phyloP scores from a whole-genome alignment of 2,888 invertebrate species.

The Allygus modestus region DNA sequence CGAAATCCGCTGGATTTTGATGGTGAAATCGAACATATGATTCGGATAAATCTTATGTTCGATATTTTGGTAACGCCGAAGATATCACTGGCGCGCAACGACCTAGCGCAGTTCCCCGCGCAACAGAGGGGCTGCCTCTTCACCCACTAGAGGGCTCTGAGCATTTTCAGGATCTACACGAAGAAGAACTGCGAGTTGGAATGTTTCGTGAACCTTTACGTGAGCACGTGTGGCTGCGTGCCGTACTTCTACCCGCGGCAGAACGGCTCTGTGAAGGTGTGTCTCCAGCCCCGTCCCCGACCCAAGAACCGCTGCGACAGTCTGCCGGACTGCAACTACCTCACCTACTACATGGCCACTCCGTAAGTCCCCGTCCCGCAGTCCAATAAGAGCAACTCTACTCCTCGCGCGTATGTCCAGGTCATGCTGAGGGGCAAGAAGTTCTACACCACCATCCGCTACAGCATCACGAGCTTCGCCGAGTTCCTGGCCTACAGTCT shows the following conservation, averaged over 20 bases:
- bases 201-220: background rate
- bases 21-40: background rate
- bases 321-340: background rate
- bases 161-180: background rate
- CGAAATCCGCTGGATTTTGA: background rate
- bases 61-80: background rate
- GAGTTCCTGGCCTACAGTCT: conserved; percentile 12
- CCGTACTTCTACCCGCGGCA: background rate
- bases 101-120: background rate
- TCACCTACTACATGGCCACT: background rate
- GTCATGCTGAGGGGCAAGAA: background rate
- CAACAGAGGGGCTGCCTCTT: background rate
- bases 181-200: background rate
- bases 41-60: background rate
- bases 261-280: background rate
- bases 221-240: background rate
- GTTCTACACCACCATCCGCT: background rate
- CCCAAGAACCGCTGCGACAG: background rate
- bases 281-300: background rate
- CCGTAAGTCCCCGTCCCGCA: background rate
- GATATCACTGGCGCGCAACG: background rate
- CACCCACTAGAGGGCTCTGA: background rate
- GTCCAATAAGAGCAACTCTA: no score
- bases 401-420: background rate
- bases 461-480: background rate